These are phyloP conservation scores for Craterocephalus amniculus DNA, from an alignment of 2,797 vertebrate species.

Conservation along the genomic window DNA sequence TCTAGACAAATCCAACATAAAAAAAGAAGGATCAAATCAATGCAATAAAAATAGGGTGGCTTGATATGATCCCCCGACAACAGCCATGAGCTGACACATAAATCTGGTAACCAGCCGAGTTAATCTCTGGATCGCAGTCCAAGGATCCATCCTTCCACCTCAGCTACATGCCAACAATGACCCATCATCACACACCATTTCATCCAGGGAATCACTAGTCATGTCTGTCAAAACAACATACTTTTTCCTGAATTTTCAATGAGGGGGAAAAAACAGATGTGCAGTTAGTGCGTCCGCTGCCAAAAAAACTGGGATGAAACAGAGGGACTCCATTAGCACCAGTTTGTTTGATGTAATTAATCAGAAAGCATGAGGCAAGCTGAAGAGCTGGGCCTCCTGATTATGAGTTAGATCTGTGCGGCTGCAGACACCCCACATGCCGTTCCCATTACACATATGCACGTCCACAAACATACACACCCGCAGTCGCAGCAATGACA, in stretches of 20 bases:
- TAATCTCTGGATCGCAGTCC: slow-evolving; percentile 56
- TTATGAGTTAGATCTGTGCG: slow-evolving; percentile 60
- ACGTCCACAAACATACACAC: slow-evolving; percentile 22
- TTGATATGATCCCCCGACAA: slow-evolving; percentile 50
- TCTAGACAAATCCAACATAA: slow-evolving; percentile 13
- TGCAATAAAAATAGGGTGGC: slow-evolving; percentile 28
- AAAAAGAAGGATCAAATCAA: slow-evolving; percentile 27
- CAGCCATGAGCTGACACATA: slow-evolving; percentile 42
- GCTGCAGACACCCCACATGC: slow-evolving; percentile 9
- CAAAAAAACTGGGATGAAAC: slow-evolving; percentile 29
- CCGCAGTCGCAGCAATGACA: slow-evolving; percentile 53
- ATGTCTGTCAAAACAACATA: slow-evolving; percentile 20
- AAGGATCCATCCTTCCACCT: slow-evolving; percentile 35
- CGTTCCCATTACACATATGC: slow-evolving; percentile 5
- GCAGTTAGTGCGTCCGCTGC: slow-evolving; percentile 30
- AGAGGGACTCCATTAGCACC: slow-evolving; percentile 49
- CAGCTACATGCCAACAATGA: slow-evolving; percentile 25
- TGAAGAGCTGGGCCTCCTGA: slow-evolving; percentile 56
- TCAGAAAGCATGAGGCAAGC: slow-evolving; percentile 61
- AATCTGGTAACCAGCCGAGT: slow-evolving; percentile 54
- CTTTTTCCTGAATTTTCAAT: background rate
- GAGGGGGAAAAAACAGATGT: slow-evolving; percentile 24
- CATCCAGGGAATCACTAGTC: slow-evolving; percentile 5
- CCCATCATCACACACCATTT: slow-evolving; percentile 24
- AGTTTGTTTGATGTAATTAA: slow-evolving; percentile 74